phyloP scores from a whole-genome alignment of 2,888 invertebrate species.

The Rotaria socialis region DNA sequence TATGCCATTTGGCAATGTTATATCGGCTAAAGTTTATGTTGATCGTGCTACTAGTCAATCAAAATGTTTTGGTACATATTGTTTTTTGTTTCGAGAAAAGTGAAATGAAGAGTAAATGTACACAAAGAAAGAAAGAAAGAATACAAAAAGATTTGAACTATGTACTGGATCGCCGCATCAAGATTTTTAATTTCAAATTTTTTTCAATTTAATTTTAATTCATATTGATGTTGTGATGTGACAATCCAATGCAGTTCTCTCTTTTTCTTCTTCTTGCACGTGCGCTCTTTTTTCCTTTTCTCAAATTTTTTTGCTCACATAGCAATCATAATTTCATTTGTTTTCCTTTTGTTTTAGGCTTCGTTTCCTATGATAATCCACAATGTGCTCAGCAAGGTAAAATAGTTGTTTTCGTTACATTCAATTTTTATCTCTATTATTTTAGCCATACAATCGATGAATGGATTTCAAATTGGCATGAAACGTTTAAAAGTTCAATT shows the following conservation, averaged over 20 bases:
- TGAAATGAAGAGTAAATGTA: not conserved
- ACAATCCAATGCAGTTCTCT: slow-evolving; percentile 25
- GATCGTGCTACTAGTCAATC: slow-evolving; percentile 99
- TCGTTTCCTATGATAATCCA: slow-evolving; percentile 98
- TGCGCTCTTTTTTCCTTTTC: slow-evolving; percentile 75
- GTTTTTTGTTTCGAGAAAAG: not conserved
- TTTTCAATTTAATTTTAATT: not conserved
- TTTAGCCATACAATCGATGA: slow-evolving; percentile 93
- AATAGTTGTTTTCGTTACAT: no score
- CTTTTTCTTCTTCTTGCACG: slow-evolving; percentile 82
- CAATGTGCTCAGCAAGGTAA: slow-evolving; percentile 79
- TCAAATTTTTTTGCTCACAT: not conserved
- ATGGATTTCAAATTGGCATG: slow-evolving; percentile 99
- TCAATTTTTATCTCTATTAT: no score
- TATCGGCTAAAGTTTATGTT: slow-evolving; percentile 99
- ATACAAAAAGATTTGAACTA: not conserved
- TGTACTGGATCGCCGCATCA: slow-evolving; percentile 27
- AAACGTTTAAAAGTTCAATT: slow-evolving; percentile 98
- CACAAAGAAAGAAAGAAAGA: not conserved
- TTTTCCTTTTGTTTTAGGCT: slow-evolving; percentile 57
- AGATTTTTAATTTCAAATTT: not conserved
- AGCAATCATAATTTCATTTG: not conserved
- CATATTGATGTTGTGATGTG: slow-evolving; percentile 37
- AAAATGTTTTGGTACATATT: slow-evolving; percentile 95
- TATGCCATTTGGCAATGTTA: slow-evolving; percentile 96